phyloP scores from a whole-genome alignment of 2,797 vertebrate species.

The Myotis myotis region DNA sequence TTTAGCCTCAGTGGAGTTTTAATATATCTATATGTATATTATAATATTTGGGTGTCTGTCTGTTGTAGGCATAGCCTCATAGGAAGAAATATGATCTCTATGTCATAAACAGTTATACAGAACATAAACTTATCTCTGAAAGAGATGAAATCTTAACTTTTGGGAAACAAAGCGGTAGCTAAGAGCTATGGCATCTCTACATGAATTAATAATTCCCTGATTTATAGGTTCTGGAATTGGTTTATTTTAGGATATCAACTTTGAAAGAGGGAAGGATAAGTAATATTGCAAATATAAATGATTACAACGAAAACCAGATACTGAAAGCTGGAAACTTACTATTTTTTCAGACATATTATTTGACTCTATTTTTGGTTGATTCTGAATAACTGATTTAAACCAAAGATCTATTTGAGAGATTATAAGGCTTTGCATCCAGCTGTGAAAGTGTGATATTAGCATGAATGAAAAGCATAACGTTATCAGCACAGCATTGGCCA shows the following conservation, averaged over 20 bases:
- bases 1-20: not conserved
- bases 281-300: not conserved
- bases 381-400: not conserved
- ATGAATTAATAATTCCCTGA: not conserved
- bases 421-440: not conserved
- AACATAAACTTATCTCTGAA: not conserved
- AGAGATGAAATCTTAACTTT: not conserved
- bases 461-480: not conserved
- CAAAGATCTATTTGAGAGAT: not conserved
- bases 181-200: not conserved
- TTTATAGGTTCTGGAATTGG: not conserved
- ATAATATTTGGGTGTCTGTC: not conserved
- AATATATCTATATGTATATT: not conserved
- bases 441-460: not conserved
- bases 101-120: not conserved
- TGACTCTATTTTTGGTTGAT: not conserved
- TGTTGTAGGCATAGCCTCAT: not conserved
- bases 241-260: not conserved
- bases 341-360: not conserved
- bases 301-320: not conserved
- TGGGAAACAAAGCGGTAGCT: not conserved
- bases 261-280: not conserved
- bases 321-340: not conserved
- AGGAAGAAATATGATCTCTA: not conserved
- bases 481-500: not conserved